Evolutionary conservation across 2,113 vertebrate genomes (phyloP), one percentile per base, ranked within the genome.

Genomic region (Crypturellus undulatus): DNA sequence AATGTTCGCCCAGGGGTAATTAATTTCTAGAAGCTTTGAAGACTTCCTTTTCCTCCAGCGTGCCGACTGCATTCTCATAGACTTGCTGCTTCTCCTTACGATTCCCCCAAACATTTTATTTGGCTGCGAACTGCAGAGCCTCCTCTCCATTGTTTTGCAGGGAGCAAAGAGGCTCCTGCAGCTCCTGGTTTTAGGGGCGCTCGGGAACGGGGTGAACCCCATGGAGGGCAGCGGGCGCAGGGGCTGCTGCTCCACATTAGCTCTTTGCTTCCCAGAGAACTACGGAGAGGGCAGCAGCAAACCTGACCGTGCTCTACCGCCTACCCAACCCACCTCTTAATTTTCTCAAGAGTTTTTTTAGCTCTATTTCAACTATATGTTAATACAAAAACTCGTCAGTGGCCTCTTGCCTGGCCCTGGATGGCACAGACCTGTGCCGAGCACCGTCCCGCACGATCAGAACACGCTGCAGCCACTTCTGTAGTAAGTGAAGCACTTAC

Each of bases 1-100:
- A 95, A 76, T n/a, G 86, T 47, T 87, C 91, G 89, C 45, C 79
- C 58, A 72, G 81, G 51, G 70, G 93, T 92, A 91, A 95, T 96
- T 93, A 93, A 96, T 89, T 91, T 94, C 70, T 5, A 58, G 87
- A 49, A 76, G 84, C 84, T 96, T 85, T 90, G 83, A 82, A 79
- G 89, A 80, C 78, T 77, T 68, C 87, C 83, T 92, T 89, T 51
- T 34, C 42, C 69, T 78, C 65, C 36, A 65, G 40, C 80, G 24
- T 0, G 12, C 70, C 30, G 87, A 40, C 72, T 81, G 60, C 56
- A 2, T 60, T 70, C 82, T 86, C 63, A 19, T 13, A 40, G 43
- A 32, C 12, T 80, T 92, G 81, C 84, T 79, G 75, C 80, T 56
- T 7, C 69, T 62, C 79, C 83, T 73, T 24, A 11, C 16, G 8